Percentiles rank a stretch among this genome's conserved stretches.
These are phyloP conservation scores for Notothenia coriiceps DNA, from an alignment of 2,113 vertebrate species.

Conservation along the genomic window DNA sequence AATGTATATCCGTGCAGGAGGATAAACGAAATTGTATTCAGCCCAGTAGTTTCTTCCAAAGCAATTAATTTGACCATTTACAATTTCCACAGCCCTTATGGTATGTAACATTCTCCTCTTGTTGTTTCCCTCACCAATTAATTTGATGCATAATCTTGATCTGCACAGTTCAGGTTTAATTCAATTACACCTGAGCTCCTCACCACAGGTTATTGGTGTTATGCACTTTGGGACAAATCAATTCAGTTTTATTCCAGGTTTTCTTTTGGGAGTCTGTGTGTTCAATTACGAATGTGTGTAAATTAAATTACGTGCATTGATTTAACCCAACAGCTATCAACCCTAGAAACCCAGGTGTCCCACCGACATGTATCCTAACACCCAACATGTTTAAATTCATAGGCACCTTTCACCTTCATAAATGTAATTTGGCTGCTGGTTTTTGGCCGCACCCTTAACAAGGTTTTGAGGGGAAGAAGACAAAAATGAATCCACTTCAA, in stretches of 20 bases:
- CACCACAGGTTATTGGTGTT: constrained; percentile 5
- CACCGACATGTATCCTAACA: neutral
- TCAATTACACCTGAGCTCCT: constrained; percentile 33
- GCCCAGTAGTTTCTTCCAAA: constrained; percentile 9
- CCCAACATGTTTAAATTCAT: constrained; percentile 41
- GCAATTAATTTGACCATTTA: constrained; percentile 20
- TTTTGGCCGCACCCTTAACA: constrained; percentile 78
- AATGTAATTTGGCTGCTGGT: constrained; percentile 59
- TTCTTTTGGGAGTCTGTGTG: neutral
- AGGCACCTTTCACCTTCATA: constrained; percentile 54
- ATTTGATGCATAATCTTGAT: constrained; percentile 48
- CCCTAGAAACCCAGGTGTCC: neutral
- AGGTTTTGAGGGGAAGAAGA: constrained; percentile 46
- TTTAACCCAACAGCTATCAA: neutral
- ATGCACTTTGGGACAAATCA: constrained; percentile 4
- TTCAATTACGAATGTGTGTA: too few species aligned
- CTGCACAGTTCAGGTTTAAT: constrained; percentile 42
- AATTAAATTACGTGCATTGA: neutral
- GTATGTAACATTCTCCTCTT: constrained; percentile 12
- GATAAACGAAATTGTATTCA: constrained; percentile 13
- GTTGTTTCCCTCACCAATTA: constrained; percentile 41
- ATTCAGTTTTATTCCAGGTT: constrained; percentile 30
- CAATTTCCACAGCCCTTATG: constrained; percentile 18
- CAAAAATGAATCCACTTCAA: constrained; percentile 68
- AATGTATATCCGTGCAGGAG: neutral